These are phyloP conservation scores for Plebejus argus DNA, from an alignment of 2,888 invertebrate species.

Conservation along the genomic window DNA sequence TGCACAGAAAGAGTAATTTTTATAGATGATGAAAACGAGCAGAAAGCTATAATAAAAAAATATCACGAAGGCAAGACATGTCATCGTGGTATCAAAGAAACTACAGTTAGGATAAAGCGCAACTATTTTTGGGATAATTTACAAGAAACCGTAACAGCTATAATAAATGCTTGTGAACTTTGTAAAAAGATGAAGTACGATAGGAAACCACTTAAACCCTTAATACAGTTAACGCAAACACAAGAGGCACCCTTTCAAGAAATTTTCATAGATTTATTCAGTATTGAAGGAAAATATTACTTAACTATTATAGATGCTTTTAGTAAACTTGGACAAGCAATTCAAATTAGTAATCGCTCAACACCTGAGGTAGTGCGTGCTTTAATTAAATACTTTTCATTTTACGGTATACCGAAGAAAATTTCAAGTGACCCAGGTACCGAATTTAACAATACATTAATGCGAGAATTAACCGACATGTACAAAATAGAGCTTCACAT, in stretches of 20 bases:
- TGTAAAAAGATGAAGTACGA: slow-evolving; percentile 41
- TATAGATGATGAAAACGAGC: slow-evolving; percentile 36
- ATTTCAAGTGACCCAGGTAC: slow-evolving; percentile 45
- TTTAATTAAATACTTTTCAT: slow-evolving; percentile 40
- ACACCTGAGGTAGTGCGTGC: slow-evolving; percentile 38
- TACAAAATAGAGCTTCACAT: slow-evolving; percentile 46
- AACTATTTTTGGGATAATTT: slow-evolving; percentile 44
- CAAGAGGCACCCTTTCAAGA: slow-evolving; percentile 43
- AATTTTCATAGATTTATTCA: slow-evolving; percentile 41
- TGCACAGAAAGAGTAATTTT: slow-evolving; percentile 38
- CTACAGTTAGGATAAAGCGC: slow-evolving; percentile 39
- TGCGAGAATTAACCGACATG: slow-evolving; percentile 29
- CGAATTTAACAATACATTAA: slow-evolving; percentile 47
- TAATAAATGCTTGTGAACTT: slow-evolving; percentile 38
- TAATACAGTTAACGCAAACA: slow-evolving; percentile 45
- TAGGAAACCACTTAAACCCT: slow-evolving; percentile 43
- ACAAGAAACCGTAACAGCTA: slow-evolving; percentile 38
- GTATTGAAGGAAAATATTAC: slow-evolving; percentile 39
- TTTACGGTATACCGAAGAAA: slow-evolving; percentile 43
- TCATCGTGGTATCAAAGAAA: slow-evolving; percentile 43
- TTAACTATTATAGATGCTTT: slow-evolving; percentile 41
- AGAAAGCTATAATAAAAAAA: slow-evolving; percentile 38
- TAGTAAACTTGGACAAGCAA: slow-evolving; percentile 42
- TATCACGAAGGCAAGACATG: slow-evolving; percentile 42
- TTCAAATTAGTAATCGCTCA: slow-evolving; percentile 36